phyloP scores from a whole-genome alignment of 2,888 invertebrate species.

The Aphidoletes aphidimyza region DNA sequence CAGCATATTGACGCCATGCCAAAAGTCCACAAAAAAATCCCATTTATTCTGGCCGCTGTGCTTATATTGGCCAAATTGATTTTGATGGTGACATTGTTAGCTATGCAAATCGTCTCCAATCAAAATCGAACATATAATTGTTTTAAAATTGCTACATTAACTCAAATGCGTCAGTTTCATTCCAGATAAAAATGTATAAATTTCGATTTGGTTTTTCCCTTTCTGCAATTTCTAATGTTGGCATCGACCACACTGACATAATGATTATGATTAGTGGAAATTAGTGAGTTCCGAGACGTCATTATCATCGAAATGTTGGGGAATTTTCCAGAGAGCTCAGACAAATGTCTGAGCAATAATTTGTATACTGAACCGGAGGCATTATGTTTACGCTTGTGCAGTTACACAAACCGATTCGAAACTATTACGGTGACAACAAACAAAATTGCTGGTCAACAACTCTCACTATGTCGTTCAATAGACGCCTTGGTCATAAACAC shows the following conservation, averaged over 20 bases:
- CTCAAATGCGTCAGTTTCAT: background rate
- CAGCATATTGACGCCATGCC: no score
- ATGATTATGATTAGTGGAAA: background rate
- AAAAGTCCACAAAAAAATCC: no score
- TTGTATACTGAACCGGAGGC: background rate
- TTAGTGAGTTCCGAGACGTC: background rate
- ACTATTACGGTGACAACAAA: no score
- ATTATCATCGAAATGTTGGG: background rate
- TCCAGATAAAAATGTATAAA: background rate
- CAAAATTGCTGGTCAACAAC: background rate
- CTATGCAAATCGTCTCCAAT: no score
- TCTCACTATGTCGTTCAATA: no score
- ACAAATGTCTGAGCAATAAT: background rate
- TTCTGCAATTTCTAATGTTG: background rate
- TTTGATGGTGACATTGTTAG: no score
- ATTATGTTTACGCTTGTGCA: background rate
- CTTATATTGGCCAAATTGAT: no score
- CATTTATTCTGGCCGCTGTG: no score
- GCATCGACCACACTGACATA: background rate
- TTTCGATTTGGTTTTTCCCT: background rate
- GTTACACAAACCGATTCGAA: background rate
- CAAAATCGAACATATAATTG: no score
- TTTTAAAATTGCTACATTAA: no score
- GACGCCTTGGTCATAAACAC: background rate
- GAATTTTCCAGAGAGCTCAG: background rate